These are phyloP conservation scores for Lepidurus apus DNA, from an alignment of 1,140 invertebrate genomes.

Conservation along the genomic window DNA sequence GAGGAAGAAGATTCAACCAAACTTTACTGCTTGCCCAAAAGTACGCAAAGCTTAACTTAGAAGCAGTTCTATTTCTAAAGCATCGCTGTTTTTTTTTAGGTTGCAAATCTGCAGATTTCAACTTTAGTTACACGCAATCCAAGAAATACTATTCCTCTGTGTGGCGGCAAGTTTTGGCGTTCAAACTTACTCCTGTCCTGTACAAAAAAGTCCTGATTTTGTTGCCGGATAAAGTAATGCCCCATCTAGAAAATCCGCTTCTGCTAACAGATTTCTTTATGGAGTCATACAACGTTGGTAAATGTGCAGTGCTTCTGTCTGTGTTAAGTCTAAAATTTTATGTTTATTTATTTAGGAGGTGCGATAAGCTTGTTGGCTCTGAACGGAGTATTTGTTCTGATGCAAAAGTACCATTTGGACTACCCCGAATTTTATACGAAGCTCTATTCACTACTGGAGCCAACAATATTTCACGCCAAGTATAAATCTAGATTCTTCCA, in stretches of 20 bases:
- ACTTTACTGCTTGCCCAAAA: conserved; percentile 40
- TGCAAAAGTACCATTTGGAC: conserved; percentile 86
- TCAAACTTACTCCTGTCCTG: conserved; percentile 53
- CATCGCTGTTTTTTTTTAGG: conserved; percentile 27
- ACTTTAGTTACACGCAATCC: conserved; percentile 34
- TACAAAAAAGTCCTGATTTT: conserved; percentile 74
- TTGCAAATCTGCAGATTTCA: conserved; percentile 36
- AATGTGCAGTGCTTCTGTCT: conserved; percentile 33
- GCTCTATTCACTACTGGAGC: conserved; percentile 85
- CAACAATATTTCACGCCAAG: conserved; percentile 82
- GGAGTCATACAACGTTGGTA: conserved; percentile 76
- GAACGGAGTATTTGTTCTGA: conserved; percentile 86
- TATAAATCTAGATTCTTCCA: conserved; percentile 82
- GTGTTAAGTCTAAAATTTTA: neutral
- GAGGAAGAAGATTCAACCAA: conserved; percentile 44
- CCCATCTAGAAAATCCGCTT: conserved; percentile 72
- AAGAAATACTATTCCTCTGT: conserved; percentile 42
- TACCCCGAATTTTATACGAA: conserved; percentile 93
- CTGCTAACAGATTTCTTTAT: conserved; percentile 87
- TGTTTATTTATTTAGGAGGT: conserved; percentile 57
- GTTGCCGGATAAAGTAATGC: conserved; percentile 74
- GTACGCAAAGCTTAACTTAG: conserved; percentile 15
- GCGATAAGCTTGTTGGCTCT: conserved; percentile 79
- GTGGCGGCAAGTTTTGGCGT: conserved; percentile 66
- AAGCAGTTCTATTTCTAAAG: conserved; percentile 8